phyloP scores from a whole-genome alignment of 2,113 vertebrate genomes.

The Toxotes jaculatrix region DNA sequence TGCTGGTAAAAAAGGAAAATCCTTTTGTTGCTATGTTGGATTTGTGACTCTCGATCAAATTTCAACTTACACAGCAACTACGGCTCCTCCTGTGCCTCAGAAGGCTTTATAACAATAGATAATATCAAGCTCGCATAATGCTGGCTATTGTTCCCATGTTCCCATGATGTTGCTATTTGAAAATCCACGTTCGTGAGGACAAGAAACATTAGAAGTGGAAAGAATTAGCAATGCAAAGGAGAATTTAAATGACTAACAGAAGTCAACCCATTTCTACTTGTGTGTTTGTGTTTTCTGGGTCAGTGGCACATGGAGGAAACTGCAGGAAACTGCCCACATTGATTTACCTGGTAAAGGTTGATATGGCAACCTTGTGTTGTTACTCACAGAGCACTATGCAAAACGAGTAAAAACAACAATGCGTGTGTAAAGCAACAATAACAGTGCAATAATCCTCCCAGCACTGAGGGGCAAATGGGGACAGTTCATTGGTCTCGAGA shows the following conservation, averaged over 20 bases:
- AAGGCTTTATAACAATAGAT: constrained; percentile 46
- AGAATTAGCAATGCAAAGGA: not conserved
- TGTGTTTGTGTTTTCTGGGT: constrained; percentile 7
- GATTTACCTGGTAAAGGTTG: constrained; percentile 22
- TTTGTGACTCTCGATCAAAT: constrained; percentile 54
- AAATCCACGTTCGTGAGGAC: constrained; percentile 31
- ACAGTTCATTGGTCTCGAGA: not conserved
- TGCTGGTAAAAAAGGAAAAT: not conserved
- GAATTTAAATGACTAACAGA: not conserved
- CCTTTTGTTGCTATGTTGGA: constrained; percentile 44
- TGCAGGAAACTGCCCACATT: not conserved
- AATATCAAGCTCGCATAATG: constrained; percentile 21
- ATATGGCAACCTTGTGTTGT: constrained; percentile 17
- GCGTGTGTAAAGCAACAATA: not conserved
- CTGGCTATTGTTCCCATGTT: constrained; percentile 30
- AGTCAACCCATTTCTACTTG: not conserved
- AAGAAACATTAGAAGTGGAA: constrained; percentile 18
- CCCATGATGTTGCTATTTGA: constrained; percentile 33
- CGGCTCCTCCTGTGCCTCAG: constrained; percentile 43
- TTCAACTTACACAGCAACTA: constrained; percentile 31
- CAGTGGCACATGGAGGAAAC: not conserved
- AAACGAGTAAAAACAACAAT: not conserved
- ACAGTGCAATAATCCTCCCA: not conserved
- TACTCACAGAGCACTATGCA: not conserved
- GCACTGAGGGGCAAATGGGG: not conserved